A percentile compares a stretch with the other conserved stretches of the same genome.
These are phyloP conservation scores for Tachina lurida DNA, from an alignment of 2,888 invertebrate genomes.

Conservation along the genomic window DNA sequence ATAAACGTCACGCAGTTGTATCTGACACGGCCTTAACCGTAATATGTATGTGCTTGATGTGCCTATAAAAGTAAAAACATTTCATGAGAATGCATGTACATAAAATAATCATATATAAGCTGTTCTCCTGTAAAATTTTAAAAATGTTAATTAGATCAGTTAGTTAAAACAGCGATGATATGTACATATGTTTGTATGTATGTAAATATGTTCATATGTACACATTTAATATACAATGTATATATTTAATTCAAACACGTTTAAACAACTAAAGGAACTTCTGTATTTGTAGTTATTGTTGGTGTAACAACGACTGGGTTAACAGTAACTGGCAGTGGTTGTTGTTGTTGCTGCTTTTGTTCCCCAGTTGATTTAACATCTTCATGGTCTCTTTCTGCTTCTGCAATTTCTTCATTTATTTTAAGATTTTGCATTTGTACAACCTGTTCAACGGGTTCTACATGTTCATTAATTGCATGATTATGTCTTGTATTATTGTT, in stretches of 20 bases:
- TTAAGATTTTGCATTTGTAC: conserved; percentile 73
- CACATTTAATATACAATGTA: not conserved
- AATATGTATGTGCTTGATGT: too few species aligned
- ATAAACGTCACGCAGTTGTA: too few species aligned
- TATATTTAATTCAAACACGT: conserved; percentile 40
- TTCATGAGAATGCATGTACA: too few species aligned
- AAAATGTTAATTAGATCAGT: too few species aligned
- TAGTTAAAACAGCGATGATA: not conserved
- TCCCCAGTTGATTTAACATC: conserved; percentile 43
- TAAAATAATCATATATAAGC: too few species aligned
- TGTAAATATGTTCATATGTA: not conserved
- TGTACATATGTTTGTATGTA: not conserved
- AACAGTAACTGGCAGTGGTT: conserved; percentile 60
- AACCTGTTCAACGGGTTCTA: conserved; percentile 80
- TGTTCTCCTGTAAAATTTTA: not conserved
- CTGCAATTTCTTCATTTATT: conserved; percentile 70
- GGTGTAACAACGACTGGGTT: conserved; percentile 65
- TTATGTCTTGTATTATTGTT: conserved; percentile 65
- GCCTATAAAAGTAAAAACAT: too few species aligned
- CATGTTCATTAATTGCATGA: conserved; percentile 32
- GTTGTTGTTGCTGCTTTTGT: conserved; percentile 53
- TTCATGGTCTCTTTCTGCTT: conserved; percentile 56
- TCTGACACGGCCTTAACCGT: too few species aligned
- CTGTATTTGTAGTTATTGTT: conserved; percentile 71
- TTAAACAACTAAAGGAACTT: conserved; percentile 75